A percentile compares a stretch with the other conserved stretches of the same genome.
phyloP scores from a whole-genome alignment of 2,113 vertebrate species.

The Scomber scombrus region DNA sequence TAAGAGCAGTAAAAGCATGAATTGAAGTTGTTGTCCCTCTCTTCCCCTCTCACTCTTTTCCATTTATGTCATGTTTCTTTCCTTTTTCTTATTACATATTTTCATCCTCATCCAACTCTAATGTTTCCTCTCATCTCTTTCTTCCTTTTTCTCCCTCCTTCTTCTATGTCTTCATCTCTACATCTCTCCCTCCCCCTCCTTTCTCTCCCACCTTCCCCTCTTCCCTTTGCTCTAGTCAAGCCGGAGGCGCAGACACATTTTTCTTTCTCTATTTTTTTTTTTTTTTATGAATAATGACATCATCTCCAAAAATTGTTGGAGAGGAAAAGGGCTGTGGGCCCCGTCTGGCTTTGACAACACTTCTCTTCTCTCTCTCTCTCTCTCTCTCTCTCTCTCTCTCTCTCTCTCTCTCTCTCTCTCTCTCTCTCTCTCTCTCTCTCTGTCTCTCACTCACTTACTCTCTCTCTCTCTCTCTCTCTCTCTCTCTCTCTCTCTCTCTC shows the following conservation, averaged over 20 bases:
- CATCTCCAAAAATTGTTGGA: constrained; percentile 76
- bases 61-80: neutral
- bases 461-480: constrained; percentile 19
- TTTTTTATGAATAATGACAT: constrained; percentile 76
- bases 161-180: constrained; percentile 12
- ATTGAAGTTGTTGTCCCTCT: neutral
- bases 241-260: constrained; percentile 66
- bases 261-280: constrained; percentile 51
- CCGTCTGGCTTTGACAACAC: constrained; percentile 71
- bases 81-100: constrained; percentile 19
- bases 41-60: neutral
- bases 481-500: neutral
- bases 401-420: too few species aligned
- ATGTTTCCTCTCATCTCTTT: neutral
- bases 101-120: neutral
- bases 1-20: neutral
- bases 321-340: constrained; percentile 72
- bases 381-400: neutral
- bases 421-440: too few species aligned
- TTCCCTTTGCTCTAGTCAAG: constrained; percentile 41
- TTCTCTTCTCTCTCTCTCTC: constrained; percentile 37
- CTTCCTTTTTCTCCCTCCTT: neutral
- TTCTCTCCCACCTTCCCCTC: constrained; percentile 20
- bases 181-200: constrained; percentile 20
- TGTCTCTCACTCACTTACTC: neutral